Conservation (phyloP, 2,113 vertebrate genomes). For the Rhegmatorhina hoffmannsi region DNA sequence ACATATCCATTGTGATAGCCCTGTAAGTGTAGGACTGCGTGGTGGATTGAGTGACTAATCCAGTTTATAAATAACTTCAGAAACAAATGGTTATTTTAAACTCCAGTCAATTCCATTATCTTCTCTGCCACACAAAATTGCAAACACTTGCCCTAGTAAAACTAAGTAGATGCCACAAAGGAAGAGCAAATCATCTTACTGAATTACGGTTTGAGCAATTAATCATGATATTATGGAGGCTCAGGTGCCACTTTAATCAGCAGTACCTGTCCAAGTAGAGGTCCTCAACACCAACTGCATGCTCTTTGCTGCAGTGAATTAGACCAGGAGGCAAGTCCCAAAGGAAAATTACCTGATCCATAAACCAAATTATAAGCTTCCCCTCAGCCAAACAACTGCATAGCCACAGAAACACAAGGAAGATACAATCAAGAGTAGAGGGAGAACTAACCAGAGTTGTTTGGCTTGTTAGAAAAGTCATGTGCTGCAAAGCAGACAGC, state of each 20-base stretch:
- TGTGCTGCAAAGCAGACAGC: background rate
- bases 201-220: background rate
- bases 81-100: background rate
- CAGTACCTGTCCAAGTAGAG: background rate
- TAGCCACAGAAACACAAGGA: background rate
- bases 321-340: background rate
- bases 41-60: background rate
- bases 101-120: background rate
- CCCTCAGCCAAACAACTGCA: background rate
- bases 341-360: background rate
- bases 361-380: background rate
- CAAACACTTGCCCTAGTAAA: background rate
- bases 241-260: background rate
- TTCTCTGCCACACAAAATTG: background rate
- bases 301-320: background rate
- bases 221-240: background rate
- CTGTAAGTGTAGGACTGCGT: accelerated
- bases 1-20: background rate
- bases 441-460: background rate
- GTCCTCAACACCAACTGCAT: background rate
- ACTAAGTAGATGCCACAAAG: background rate
- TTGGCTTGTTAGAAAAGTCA: background rate
- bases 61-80: background rate
- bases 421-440: background rate
- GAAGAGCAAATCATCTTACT: background rate